Evolutionary conservation across 92 coral and sea anemone genomes (phyloP).

Genomic region (Pocillopora grandis): DNA sequence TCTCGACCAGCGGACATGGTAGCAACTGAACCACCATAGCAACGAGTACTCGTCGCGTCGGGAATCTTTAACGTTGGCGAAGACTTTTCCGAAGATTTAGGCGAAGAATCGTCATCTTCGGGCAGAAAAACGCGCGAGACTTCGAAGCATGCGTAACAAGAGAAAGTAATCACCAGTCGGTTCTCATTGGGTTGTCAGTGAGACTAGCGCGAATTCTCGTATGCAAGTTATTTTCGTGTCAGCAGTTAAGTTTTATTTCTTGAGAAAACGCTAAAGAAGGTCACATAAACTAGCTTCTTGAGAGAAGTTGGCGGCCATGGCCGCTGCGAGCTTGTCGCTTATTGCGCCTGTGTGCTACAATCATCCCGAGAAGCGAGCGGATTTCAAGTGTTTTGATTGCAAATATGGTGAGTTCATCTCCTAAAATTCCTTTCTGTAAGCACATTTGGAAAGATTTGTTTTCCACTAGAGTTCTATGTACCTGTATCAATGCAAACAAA

Average conservation of each 20-base stretch:
- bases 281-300: not conserved
- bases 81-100: not conserved
- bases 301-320: slow-evolving; percentile 2
- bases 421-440: not conserved
- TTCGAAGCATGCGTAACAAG: slow-evolving; percentile 28
- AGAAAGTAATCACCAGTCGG: slow-evolving; percentile 10
- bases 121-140: slow-evolving; percentile 24
- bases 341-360: slow-evolving; percentile 19
- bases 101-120: slow-evolving; percentile 36
- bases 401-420: slow-evolving; percentile 22
- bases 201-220: not conserved
- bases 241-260: not conserved
- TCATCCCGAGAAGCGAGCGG: slow-evolving; percentile 37
- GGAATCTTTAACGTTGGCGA: not conserved
- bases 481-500: not conserved
- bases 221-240: not conserved
- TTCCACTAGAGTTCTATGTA: not conserved
- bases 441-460: too few species aligned
- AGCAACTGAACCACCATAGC: not conserved
- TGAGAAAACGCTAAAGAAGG: not conserved
- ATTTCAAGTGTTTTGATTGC: slow-evolving; percentile 46
- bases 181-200: not conserved
- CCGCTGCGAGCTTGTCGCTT: not conserved
- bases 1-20: not conserved
- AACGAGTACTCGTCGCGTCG: not conserved